Percentiles rank a stretch among this genome's conserved stretches.
Conservation (phyloP, 2,797 vertebrate species). For the Eulemur rubriventer region DNA sequence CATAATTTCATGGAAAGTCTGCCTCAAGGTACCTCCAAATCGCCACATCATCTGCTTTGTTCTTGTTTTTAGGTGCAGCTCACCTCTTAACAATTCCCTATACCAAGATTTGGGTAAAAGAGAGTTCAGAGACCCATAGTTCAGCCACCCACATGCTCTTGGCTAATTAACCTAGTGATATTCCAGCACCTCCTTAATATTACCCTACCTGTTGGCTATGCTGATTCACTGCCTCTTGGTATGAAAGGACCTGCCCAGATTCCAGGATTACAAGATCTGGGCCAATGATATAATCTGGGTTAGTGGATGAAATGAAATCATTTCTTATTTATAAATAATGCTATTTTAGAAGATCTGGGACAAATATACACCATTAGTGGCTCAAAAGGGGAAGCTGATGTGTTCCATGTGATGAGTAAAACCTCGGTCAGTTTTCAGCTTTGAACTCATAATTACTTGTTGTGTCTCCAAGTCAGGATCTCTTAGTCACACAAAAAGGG, state of each 20-base stretch:
- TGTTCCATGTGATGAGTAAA: neutral
- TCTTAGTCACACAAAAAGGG: neutral
- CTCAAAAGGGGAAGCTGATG: neutral
- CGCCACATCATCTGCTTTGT: neutral
- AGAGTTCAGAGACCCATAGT: neutral
- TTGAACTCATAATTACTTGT: neutral
- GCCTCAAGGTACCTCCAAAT: neutral
- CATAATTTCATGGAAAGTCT: neutral
- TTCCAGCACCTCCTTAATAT: neutral
- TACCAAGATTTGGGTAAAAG: neutral
- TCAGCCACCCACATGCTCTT: neutral
- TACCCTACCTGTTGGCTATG: neutral
- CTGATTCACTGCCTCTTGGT: neutral
- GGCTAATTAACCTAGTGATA: neutral
- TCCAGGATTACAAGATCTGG: neutral
- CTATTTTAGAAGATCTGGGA: neutral
- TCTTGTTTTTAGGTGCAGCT: neutral
- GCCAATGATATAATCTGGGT: neutral
- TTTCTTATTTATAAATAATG: neutral
- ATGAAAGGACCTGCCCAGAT: neutral
- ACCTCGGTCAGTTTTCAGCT: neutral
- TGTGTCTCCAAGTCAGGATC: neutral
- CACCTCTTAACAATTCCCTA: neutral
- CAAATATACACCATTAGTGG: neutral
- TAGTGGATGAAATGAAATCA: neutral